Percentiles rank a stretch among this genome's conserved stretches.
Evolutionary conservation across 2,888 invertebrate genomes (phyloP).

Genomic region (Drosophila paracracens): DNA sequence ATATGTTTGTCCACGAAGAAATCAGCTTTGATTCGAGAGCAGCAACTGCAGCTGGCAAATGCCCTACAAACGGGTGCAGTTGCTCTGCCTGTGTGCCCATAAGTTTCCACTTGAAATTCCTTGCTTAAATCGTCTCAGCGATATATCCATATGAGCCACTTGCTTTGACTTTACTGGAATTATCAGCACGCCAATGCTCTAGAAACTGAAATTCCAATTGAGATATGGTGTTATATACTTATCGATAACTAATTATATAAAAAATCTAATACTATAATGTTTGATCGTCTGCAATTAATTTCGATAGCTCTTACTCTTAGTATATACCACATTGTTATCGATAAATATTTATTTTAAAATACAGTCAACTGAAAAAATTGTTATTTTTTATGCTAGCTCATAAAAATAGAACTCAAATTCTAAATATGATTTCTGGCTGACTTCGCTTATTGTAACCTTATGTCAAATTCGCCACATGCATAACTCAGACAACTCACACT

Average conservation of each 20-base stretch:
- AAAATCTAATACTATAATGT: not conserved
- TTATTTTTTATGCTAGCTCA: not conserved
- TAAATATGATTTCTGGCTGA: not conserved
- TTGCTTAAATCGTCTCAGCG: not conserved
- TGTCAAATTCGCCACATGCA: not conserved
- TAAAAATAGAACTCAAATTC: not conserved
- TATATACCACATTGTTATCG: not conserved
- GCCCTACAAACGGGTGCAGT: constrained; percentile 34
- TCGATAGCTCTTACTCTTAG: not conserved
- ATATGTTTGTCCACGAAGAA: constrained; percentile 69
- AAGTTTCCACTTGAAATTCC: constrained; percentile 5
- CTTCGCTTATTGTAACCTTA: not conserved
- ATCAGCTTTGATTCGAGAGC: constrained; percentile 41
- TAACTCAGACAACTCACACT: not conserved
- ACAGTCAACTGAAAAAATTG: not conserved
- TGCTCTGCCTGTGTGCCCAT: constrained; percentile 5
- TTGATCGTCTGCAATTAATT: not conserved
- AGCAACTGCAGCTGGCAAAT: constrained; percentile 46
- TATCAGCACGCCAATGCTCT: not conserved
- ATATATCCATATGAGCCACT: constrained; percentile 1
- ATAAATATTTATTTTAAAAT: not conserved
- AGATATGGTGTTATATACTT: not conserved
- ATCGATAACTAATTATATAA: not conserved
- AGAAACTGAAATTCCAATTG: not conserved
- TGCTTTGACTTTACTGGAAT: not conserved